Evolutionary conservation across 2,888 invertebrate genomes (phyloP), one percentile per base, ranked within the genome.

Genomic region (Sminthurinus aureus): DNA sequence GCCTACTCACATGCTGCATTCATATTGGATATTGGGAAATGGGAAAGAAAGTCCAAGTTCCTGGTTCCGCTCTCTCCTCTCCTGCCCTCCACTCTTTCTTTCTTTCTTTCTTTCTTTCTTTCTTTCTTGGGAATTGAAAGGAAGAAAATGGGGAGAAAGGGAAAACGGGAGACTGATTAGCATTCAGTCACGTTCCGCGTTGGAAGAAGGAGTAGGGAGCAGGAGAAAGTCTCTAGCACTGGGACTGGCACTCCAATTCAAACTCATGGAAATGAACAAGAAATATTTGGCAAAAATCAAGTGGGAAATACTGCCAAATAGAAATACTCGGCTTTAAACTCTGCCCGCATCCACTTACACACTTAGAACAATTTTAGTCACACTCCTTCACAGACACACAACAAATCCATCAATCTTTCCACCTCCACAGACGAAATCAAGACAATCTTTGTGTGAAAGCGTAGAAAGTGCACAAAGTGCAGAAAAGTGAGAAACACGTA

Each of bases 131-230:
- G 73, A 83, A 80, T 83, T 64, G 75, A 38, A 38, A 38, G 38
- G 38, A 38, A 83, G 83, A 80, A 79, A 80, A 75, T n/a, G 83
- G 83, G 79, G 66, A 83, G 79, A 75, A 79, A 73, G 50, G 79
- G 69, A 82, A 79, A 81, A 38, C 74, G 84, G 73, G 69, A 79
- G 64, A 15, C 84, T 84, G 84, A 84, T 84, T 84, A 82, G 84
- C 84, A 84, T 84, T 84, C 84, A 82, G 71, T n/a, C n/a, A 18
- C 75, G 12, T n/a, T 76, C 51, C 24, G 20, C 67, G n/a, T n/a
- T n/a, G n/a, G n/a, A n/a, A n/a, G n/a, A n/a, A n/a, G n/a, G n/a
- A n/a, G n/a, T n/a, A n/a, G n/a, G n/a, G 38, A 38, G 38, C 1
- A 38, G 9, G 67, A n/a, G n/a, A 20, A 67, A 52, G 15, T 0